These are phyloP conservation scores for Syngnathus rostellatus DNA, from an alignment of 2,797 vertebrate species.

Conservation along the genomic window DNA sequence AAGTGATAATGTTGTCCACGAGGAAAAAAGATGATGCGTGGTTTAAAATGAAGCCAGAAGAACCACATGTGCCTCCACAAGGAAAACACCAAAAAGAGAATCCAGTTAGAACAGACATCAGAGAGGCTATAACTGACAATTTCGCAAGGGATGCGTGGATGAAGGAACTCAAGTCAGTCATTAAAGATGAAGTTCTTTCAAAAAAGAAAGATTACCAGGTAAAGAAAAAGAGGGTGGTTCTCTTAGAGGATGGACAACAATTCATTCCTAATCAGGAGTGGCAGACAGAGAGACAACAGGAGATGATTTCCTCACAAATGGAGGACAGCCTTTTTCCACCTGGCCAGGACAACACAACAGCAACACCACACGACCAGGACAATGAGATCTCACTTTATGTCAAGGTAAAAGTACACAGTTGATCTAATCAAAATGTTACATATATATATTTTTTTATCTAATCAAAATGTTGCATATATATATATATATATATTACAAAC, in stretches of 20 bases:
- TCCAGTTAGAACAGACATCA: conserved; percentile 28
- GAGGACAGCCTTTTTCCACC: conserved; percentile 21
- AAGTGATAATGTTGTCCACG: conserved; percentile 23
- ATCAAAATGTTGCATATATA: too few relatives aligned
- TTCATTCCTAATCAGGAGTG: conserved; percentile 39
- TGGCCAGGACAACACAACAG: conserved; percentile 1
- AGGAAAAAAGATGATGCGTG: conserved; percentile 48
- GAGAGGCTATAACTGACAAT: conserved; percentile 5
- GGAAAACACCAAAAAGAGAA: conserved; percentile 37
- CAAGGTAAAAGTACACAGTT: conserved; percentile 51
- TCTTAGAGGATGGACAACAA: conserved; percentile 46
- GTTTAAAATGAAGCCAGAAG: conserved; percentile 34
- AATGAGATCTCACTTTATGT: conserved; percentile 63
- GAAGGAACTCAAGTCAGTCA: conserved; percentile 59
- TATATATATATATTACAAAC: too few relatives aligned
- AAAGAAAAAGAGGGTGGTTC: conserved; percentile 55
- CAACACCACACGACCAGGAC: conserved; percentile 35
- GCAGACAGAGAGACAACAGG: conserved; percentile 13
- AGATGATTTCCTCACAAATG: conserved; percentile 26
- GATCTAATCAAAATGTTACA: background rate
- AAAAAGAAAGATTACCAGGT: conserved; percentile 30
- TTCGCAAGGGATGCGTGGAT: conserved; percentile 46
- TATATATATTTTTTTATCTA: too few relatives aligned
- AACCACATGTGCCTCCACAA: conserved; percentile 17
- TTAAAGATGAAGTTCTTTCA: conserved; percentile 38